Evolutionary conservation across 2,113 vertebrate species (phyloP), one percentile per base, ranked within the genome.

Genomic region (Rhineura floridana): DNA sequence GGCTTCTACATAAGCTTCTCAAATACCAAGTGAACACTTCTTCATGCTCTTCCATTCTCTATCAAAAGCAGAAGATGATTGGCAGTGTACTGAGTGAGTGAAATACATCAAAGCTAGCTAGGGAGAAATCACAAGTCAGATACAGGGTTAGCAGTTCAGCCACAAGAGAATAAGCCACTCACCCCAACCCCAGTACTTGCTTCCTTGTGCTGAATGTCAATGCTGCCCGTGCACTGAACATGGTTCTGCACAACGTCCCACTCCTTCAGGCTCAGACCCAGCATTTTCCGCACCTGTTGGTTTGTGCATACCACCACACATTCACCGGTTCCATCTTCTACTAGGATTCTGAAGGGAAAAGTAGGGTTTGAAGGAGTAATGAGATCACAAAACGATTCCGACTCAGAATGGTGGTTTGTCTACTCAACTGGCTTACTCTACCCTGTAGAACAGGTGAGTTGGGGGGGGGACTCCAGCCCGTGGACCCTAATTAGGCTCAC

Each of bases 291-390:
- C 50, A 98, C 95, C 0, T 94, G 93, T 13, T 91, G 94, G 59
- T 97, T 96, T 11, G 94, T 96, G 89, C 98, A 96, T 79, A 96
- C 95, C 50, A 98, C 95, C 62, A 96, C 93, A 55, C 96, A 97
- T 80, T 98, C 97, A n/a, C 95, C 97, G 0, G 97, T 97, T 10
- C 98, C 98, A 0, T 98, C 98, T 23, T 98, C 98, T 13, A 98
- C 92, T 81, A 97, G 95, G 78, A 97, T 86, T 90, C 98, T 98
- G 76, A 0, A 63, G 77, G 93, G 55, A 36, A 90, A 89, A 3
- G 50, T 4, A 36, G 77, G 59, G 89, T 91, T 95, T 89, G 94
- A 92, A 88, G 96, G 65, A 93, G 96, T 65, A 63, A 1, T 9
- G 15, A n/a, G 44, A 63, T 55, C 52, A 30, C 39, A 50, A 12